A percentile compares a stretch with the other conserved stretches of the same genome.
phyloP scores from a whole-genome alignment of 37 sponge, comb jelly and placozoan species.

The Lycopodina hypogea region DNA sequence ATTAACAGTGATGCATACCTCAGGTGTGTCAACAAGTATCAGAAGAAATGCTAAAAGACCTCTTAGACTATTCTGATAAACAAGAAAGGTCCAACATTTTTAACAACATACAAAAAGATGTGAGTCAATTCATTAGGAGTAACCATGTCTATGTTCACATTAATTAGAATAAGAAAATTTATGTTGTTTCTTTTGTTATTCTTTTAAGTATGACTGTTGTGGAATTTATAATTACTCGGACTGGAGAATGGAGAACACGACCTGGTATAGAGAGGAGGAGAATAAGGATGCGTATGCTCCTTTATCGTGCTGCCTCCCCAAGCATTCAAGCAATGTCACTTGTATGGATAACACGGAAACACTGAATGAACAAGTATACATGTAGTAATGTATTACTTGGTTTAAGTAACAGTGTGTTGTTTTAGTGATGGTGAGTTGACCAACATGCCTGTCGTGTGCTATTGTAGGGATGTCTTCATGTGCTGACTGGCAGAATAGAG shows the following conservation, averaged over 20 bases:
- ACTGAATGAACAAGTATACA: background rate
- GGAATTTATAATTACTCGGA: constrained; percentile 30
- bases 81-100: background rate
- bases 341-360: background rate
- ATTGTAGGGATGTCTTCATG: constrained; percentile 30
- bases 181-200: background rate
- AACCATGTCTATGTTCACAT: too few relatives aligned
- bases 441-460: background rate
- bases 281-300: background rate
- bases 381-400: background rate
- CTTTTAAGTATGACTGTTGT: constrained; percentile 25
- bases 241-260: constrained; percentile 19
- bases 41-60: background rate
- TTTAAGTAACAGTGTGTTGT: background rate
- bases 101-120: constrained; percentile 2
- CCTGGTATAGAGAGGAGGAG: background rate
- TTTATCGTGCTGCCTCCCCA: constrained; percentile 8
- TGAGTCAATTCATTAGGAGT: background rate
- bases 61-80: background rate
- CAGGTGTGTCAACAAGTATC: background rate
- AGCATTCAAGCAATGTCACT: background rate
- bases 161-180: too few relatives aligned
- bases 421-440: background rate
- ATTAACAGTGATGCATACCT: background rate
- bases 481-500: background rate